Evolutionary conservation across 2,113 vertebrate species (phyloP).

Genomic region (Leiothrix lutea): DNA sequence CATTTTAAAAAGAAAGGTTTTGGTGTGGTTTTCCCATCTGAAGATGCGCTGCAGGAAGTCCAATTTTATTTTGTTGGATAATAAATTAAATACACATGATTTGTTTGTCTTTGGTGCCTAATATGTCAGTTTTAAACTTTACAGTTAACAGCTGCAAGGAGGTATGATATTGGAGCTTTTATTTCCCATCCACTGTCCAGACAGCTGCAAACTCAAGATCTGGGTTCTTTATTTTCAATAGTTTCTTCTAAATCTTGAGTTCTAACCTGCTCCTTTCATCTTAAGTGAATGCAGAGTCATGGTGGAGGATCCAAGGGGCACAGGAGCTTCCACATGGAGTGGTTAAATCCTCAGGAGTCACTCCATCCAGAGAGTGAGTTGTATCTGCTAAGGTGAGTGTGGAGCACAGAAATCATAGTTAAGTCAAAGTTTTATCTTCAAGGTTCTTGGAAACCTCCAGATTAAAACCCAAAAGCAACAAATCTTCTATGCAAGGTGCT

Average conservation of each 20-base stretch:
- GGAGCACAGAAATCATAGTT: neutral
- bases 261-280: neutral
- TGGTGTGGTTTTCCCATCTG: neutral
- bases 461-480: neutral
- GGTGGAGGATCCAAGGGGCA: neutral
- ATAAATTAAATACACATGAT: neutral
- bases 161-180: neutral
- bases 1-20: neutral
- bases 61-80: neutral
- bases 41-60: neutral
- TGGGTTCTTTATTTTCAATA: neutral
- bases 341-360: neutral
- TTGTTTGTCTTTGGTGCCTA: neutral
- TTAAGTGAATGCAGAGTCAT: neutral
- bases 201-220: neutral
- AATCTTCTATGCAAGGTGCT: neutral
- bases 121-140: neutral
- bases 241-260: neutral
- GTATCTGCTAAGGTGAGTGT: neutral
- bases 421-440: neutral
- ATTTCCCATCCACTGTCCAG: neutral
- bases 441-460: neutral
- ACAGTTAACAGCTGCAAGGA: neutral
- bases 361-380: neutral
- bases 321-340: neutral